A percentile compares a stretch with the other conserved stretches of the same genome.
Conservation (phyloP, 2,113 vertebrate species). For the Progne subis region DNA sequence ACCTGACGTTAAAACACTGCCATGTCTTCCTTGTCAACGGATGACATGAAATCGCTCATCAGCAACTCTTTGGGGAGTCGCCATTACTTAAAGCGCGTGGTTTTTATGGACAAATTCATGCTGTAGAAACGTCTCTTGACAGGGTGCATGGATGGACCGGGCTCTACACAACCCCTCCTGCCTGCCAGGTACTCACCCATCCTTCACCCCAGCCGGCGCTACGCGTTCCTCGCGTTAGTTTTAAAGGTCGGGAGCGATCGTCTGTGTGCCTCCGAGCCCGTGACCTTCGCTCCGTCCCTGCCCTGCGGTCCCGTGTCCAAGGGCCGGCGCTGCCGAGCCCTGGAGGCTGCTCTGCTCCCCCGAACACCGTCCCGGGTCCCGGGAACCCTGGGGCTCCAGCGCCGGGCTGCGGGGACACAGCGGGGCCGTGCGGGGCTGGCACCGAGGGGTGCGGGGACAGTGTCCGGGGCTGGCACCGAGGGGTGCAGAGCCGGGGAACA, state of each 20-base stretch:
- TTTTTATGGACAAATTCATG: fast-evolving
- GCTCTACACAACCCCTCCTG: not conserved
- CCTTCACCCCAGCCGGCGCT: fast-evolving
- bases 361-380: fast-evolving
- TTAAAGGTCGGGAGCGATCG: not conserved
- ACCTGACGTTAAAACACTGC: not conserved
- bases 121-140: not conserved
- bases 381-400: no score
- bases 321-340: not conserved
- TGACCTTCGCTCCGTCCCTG: not conserved
- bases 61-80: not conserved
- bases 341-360: not conserved
- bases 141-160: not conserved
- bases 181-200: not conserved
- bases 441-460: not conserved
- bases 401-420: not conserved
- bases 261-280: not conserved
- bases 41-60: not conserved
- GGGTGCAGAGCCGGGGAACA: no score
- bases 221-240: fast-evolving
- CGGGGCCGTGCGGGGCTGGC: not conserved
- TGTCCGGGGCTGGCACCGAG: not conserved
- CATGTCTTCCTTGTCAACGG: not conserved
- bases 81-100: not conserved
- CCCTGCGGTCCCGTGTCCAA: not conserved